phyloP scores from a whole-genome alignment of 2,888 invertebrate genomes.

The Quadroppia sp. region DNA sequence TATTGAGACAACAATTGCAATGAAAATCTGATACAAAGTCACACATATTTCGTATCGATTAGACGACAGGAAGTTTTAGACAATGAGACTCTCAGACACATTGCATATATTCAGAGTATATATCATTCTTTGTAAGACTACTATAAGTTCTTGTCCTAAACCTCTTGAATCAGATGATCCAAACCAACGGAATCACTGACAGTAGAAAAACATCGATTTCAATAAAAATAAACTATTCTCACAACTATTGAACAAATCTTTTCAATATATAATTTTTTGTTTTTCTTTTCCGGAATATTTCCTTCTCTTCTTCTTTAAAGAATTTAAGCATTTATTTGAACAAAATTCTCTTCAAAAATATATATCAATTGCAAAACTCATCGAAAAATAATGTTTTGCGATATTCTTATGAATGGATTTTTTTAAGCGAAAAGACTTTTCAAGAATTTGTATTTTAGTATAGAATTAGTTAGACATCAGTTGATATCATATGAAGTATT shows the following conservation, averaged over 20 bases:
- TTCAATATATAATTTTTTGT: constrained; percentile 9
- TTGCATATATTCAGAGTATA: background rate
- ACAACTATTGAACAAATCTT: background rate
- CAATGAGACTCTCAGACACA: background rate
- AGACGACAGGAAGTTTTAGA: background rate
- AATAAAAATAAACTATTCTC: constrained; percentile 9
- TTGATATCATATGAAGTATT: background rate
- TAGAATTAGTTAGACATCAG: background rate
- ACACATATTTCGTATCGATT: background rate
- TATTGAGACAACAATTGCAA: background rate
- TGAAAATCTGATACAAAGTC: background rate
- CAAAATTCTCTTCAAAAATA: background rate
- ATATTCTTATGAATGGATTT: background rate
- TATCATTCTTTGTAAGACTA: background rate
- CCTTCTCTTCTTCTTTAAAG: background rate
- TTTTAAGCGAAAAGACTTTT: background rate
- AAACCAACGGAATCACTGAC: constrained; percentile 1
- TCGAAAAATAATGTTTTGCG: background rate
- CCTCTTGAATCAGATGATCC: background rate
- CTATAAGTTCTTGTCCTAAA: background rate
- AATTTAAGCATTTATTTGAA: background rate
- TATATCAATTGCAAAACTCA: background rate
- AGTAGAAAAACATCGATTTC: constrained; percentile 20
- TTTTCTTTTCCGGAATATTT: background rate
- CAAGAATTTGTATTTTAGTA: background rate